These are phyloP conservation scores for Apostichopus japonicus DNA, from an alignment of 35 echinoderm and acorn worm genomes.

Conservation along the genomic window DNA sequence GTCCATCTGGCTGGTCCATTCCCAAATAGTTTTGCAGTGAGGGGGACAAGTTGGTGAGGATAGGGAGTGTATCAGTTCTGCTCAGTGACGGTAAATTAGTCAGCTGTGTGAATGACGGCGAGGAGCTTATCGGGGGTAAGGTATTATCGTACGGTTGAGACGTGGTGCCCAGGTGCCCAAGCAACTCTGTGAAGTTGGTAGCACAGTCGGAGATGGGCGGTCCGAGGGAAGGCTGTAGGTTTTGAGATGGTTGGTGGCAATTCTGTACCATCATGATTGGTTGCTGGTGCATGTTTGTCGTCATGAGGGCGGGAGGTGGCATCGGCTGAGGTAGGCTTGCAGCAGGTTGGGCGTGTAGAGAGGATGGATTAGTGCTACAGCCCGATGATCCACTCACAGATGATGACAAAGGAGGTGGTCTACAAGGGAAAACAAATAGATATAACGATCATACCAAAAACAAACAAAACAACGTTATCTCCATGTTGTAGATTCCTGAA, in stretches of 20 bases:
- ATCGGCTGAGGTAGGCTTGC: background rate
- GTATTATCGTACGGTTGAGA: slow-evolving; percentile 13
- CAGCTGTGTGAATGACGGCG: background rate
- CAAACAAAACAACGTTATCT: no score
- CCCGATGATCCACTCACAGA: background rate
- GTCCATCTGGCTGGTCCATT: slow-evolving; percentile 17
- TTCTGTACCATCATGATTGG: background rate
- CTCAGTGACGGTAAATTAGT: background rate
- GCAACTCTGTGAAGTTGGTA: background rate
- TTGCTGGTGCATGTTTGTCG: background rate
- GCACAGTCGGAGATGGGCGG: background rate
- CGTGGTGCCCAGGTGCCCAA: background rate
- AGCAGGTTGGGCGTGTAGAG: background rate
- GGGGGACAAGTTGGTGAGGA: background rate
- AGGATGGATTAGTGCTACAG: background rate
- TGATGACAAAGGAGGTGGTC: background rate
- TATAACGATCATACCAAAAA: no score
- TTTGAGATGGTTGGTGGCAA: background rate
- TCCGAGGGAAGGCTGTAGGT: background rate
- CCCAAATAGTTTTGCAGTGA: slow-evolving; percentile 12
- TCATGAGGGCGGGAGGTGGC: background rate
- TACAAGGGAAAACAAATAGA: background rate
- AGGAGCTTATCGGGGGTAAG: background rate
- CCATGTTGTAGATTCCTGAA: no score
- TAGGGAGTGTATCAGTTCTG: background rate